These are phyloP conservation scores for Dunckerocampus dactyliophorus DNA, from an alignment of 2,113 vertebrate species.

Conservation along the genomic window DNA sequence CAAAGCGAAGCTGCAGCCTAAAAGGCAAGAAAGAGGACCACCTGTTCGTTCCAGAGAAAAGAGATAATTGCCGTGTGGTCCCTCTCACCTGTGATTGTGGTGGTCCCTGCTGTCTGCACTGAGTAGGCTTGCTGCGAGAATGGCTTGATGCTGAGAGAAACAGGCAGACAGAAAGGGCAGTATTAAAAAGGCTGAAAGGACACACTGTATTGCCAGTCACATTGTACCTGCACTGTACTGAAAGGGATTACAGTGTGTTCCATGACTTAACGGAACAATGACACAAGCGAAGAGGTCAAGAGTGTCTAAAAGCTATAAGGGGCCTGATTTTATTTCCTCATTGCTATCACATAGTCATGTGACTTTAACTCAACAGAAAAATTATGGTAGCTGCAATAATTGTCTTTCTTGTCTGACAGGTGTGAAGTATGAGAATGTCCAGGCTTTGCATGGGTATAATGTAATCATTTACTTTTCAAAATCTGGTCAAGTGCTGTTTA, in stretches of 20 bases:
- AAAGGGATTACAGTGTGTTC: constrained; percentile 23
- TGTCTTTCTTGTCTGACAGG: no score
- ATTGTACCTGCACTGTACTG: constrained; percentile 21
- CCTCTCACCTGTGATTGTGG: constrained; percentile 91
- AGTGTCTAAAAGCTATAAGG: constrained; percentile 31
- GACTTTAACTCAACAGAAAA: constrained; percentile 13
- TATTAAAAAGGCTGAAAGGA: constrained; percentile 23
- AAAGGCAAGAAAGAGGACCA: constrained; percentile 21
- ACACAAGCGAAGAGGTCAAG: constrained; percentile 46
- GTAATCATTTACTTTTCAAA: no score
- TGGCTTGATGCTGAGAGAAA: constrained; percentile 86
- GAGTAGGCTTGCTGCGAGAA: constrained; percentile 93
- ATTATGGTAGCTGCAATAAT: neutral
- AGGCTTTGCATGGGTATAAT: no score
- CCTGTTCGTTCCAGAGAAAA: constrained; percentile 31
- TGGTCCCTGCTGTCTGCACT: constrained; percentile 88
- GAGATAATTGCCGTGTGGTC: constrained; percentile 34
- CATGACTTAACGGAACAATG: constrained; percentile 13
- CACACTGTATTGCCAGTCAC: constrained; percentile 7
- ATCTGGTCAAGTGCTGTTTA: no score
- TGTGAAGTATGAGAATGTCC: no score
- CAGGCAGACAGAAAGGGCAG: constrained; percentile 17
- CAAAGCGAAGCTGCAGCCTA: constrained; percentile 19
- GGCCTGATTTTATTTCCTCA: constrained; percentile 29
- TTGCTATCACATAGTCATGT: constrained; percentile 13